Percentiles rank a stretch among this genome's conserved stretches.
Conservation (phyloP, 1,140 invertebrate genomes). For the Gryon sp. region DNA sequence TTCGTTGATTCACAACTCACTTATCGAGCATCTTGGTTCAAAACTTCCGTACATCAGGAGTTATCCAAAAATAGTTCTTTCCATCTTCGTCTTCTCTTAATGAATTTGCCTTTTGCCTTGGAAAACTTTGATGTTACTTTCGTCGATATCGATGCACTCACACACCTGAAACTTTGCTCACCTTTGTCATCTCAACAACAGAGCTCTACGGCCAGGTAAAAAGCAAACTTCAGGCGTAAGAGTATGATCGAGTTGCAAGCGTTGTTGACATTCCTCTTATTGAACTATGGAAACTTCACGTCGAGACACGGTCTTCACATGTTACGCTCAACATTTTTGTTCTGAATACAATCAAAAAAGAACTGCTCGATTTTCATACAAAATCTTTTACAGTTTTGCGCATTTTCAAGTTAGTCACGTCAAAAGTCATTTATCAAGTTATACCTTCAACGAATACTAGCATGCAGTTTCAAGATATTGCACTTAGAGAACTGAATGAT, state of each 20-base stretch:
- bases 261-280: conserved; percentile 23
- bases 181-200: conserved; percentile 74
- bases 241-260: conserved; percentile 70
- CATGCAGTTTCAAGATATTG: too few species aligned
- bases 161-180: conserved; percentile 80
- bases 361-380: too few species aligned
- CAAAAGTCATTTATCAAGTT: too few species aligned
- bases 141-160: conserved; percentile 73
- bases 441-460: too few species aligned
- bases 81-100: conserved; percentile 23
- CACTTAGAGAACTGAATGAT: too few species aligned
- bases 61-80: conserved; percentile 41
- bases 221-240: conserved; percentile 80
- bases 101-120: conserved; percentile 28
- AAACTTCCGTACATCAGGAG: not conserved
- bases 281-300: conserved; percentile 39
- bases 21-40: not conserved
- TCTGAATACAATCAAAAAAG: too few species aligned
- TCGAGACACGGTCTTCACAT: too few species aligned
- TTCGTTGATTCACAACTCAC: conserved; percentile 9
- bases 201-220: conserved; percentile 75
- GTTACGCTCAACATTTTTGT: too few species aligned
- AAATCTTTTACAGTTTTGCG: too few species aligned
- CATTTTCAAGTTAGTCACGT: too few species aligned
- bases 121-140: conserved; percentile 52